Conservation (phyloP, 2,113 vertebrate genomes). For the Panthera uncia region DNA sequence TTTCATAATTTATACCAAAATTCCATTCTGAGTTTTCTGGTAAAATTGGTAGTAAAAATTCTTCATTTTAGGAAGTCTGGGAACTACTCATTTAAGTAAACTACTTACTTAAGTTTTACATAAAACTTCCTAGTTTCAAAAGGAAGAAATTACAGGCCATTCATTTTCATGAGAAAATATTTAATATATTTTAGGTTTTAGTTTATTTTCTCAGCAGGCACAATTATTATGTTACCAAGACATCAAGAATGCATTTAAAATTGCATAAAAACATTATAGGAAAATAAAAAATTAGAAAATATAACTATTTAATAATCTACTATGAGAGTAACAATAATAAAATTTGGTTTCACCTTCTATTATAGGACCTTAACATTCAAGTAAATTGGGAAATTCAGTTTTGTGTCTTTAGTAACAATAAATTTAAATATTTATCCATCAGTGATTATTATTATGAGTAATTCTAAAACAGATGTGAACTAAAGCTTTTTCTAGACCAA, state of each 20-base stretch:
- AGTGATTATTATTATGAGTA: not conserved
- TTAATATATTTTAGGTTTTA: not conserved
- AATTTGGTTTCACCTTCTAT: not conserved
- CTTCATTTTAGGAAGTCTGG: not conserved
- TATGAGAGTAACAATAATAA: not conserved
- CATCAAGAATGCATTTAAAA: not conserved
- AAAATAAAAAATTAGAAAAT: not conserved
- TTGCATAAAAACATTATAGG: not conserved
- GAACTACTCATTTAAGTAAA: not conserved
- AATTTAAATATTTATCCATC: not conserved
- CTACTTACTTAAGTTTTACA: no score
- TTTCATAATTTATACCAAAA: not conserved
- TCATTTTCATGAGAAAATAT: not conserved
- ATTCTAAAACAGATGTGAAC: not conserved
- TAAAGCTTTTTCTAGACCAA: not conserved
- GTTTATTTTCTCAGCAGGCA: not conserved
- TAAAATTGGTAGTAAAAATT: not conserved
- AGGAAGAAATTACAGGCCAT: not conserved
- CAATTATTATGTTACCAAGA: not conserved
- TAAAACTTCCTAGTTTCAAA: not conserved
- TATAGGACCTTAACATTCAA: not conserved
- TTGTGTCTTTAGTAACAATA: not conserved
- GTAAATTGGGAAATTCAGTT: not conserved
- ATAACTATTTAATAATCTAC: not conserved
- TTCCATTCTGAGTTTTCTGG: not conserved